phyloP scores from a whole-genome alignment of 2,113 vertebrate genomes.

The Mormyrus lacerda region DNA sequence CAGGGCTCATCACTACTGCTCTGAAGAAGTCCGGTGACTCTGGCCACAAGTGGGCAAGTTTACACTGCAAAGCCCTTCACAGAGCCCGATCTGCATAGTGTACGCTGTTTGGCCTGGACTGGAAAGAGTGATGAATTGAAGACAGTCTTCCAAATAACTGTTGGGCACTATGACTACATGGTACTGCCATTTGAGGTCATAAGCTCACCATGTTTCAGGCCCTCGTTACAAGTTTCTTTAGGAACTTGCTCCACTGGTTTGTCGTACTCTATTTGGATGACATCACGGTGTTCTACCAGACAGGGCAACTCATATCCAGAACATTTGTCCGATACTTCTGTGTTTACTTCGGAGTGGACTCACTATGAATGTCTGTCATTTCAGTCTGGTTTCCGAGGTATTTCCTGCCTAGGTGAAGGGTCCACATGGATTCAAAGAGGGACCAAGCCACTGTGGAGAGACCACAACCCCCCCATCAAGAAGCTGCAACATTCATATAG shows the following conservation, averaged over 20 bases:
- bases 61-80: background rate
- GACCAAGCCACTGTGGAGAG: background rate
- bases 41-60: background rate
- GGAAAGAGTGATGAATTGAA: background rate
- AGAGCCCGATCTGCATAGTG: background rate
- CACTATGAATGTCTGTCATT: background rate
- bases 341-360: background rate
- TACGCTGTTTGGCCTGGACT: background rate
- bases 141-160: background rate
- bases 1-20: background rate
- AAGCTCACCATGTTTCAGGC: background rate
- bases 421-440: background rate
- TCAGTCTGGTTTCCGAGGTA: background rate
- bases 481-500: background rate
- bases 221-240: background rate
- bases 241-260: background rate
- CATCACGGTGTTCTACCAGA: background rate
- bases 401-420: background rate
- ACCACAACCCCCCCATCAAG: background rate
- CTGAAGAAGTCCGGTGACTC: background rate
- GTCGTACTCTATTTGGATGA: background rate
- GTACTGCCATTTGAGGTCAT: background rate
- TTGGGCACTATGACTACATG: background rate
- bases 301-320: background rate
- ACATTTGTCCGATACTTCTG: background rate